Evolutionary conservation across 2,113 vertebrate species (phyloP), one percentile per base, ranked within the genome.

Genomic region (Corythornis cristatus): DNA sequence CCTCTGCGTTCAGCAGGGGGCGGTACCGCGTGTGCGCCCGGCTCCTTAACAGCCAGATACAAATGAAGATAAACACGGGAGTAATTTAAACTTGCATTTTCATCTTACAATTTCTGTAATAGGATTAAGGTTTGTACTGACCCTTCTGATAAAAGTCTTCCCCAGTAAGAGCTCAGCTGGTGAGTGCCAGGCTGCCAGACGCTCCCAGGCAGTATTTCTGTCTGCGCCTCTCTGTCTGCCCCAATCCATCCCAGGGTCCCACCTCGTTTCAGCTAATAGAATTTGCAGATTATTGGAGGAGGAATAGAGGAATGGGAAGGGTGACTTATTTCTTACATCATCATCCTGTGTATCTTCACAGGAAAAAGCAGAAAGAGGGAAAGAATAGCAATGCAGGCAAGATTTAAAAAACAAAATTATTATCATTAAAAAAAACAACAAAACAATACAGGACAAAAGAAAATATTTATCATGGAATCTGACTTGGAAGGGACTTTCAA

Each of bases 261-360:
- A 78, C 51, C 7, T 66, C 11, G 4, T 64, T 71, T 50, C 75
- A 89, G 26, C 60, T 93, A 86, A 89, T 82, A 33, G 71, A 58
- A 89, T 93, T 85, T 89, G 71, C 79, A 89, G 85, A 77, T 91
- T 75, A n/a, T 37, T 95, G 87, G 58, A 91, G 50, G 21, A 93
- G 45, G 33, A 94, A 53, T 40, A 91, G 43, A 88, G 77, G 58
- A 87, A 61, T 31, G 37, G 58, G 28, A 83, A 87, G 20, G 15
- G 26, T 45, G 40, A 50, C 28, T 79, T 89, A 20, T 51, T 82
- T 84, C 50, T 92, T 72, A 53, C 8, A 53, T 73, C 42, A 4
- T 50, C 35, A 35, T 73, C 37, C 37, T 75, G 35, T 37, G 28
- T 35, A 28, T 65, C 53, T 84, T 50, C 73, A 54, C 61, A 42